A percentile compares a stretch with the other conserved stretches of the same genome.
These are phyloP conservation scores for Cataglyphis livida DNA, from an alignment of 2,888 invertebrate species.

Conservation along the genomic window DNA sequence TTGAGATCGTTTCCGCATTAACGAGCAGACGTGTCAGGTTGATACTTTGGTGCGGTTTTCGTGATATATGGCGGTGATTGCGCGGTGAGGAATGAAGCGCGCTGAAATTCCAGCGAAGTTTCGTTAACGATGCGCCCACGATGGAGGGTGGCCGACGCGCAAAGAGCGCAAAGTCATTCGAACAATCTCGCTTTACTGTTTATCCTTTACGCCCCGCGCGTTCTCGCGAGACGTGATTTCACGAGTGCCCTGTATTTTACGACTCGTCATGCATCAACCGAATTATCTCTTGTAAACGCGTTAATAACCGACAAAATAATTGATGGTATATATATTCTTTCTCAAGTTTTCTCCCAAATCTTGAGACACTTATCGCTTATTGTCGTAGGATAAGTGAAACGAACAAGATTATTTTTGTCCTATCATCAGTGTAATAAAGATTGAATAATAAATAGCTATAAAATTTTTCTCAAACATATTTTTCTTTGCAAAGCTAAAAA, in stretches of 20 bases:
- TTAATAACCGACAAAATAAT: constrained; percentile 13
- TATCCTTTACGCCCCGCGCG: constrained; percentile 28
- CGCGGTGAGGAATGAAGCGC: constrained; percentile 44
- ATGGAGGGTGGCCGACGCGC: constrained; percentile 25
- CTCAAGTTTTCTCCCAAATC: neutral
- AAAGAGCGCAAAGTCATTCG: constrained; percentile 51
- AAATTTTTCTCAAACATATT: neutral
- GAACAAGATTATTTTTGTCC: neutral
- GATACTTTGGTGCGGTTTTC: constrained; percentile 53
- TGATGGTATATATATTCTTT: constrained; percentile 5
- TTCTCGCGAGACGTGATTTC: constrained; percentile 33
- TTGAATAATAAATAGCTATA: neutral
- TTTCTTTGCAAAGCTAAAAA: neutral
- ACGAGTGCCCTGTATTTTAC: constrained; percentile 16
- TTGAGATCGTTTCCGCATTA: constrained; percentile 58
- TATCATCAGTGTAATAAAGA: neutral
- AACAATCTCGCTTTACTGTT: constrained; percentile 48
- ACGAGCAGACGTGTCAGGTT: constrained; percentile 52
- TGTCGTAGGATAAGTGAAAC: neutral
- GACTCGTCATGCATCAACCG: constrained; percentile 8
- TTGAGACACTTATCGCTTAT: neutral
- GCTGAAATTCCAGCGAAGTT: constrained; percentile 56
- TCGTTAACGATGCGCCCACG: constrained; percentile 52
- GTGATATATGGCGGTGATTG: constrained; percentile 56
- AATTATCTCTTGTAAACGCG: constrained; percentile 22